Evolutionary conservation across 2,797 vertebrate genomes (phyloP).

Genomic region (Australoheros facetus): DNA sequence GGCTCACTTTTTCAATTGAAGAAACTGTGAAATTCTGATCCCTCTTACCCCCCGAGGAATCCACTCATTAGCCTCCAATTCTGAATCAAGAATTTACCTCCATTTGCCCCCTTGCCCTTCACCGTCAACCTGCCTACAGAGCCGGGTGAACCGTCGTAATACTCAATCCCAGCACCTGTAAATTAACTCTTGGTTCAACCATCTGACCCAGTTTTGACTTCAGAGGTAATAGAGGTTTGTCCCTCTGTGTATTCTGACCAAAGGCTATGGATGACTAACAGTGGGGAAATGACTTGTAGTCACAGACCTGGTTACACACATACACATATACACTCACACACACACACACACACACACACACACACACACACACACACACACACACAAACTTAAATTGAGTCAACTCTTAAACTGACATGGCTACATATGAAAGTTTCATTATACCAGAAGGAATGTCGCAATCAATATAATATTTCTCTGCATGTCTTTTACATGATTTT

Average conservation of each 20-base stretch:
- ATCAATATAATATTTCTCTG: neutral
- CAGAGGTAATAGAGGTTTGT: constrained; percentile 55
- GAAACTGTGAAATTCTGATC: constrained; percentile 59
- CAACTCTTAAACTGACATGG: neutral
- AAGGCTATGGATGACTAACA: constrained; percentile 20
- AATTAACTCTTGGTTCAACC: constrained; percentile 80
- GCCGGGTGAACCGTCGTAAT: constrained; percentile 78
- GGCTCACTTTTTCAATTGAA: constrained; percentile 69
- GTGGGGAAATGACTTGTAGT: constrained; percentile 11
- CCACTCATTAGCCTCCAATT: constrained; percentile 64
- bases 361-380: neutral
- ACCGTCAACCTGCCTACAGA: constrained; percentile 56
- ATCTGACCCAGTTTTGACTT: constrained; percentile 68
- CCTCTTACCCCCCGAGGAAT: constrained; percentile 52
- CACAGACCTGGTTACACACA: neutral
- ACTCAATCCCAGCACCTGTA: constrained; percentile 72
- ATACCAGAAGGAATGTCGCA: neutral
- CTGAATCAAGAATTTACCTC: constrained; percentile 51
- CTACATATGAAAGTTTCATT: too few relatives aligned
- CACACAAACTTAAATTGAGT: neutral
- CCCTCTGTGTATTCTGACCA: constrained; percentile 40
- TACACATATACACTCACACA: neutral
- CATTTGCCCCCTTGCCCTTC: constrained; percentile 23
- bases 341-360: neutral
- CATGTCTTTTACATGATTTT: neutral